These are phyloP conservation scores for Pseudomyrmex dendroicus DNA, from an alignment of 1,140 invertebrate species.

Conservation along the genomic window DNA sequence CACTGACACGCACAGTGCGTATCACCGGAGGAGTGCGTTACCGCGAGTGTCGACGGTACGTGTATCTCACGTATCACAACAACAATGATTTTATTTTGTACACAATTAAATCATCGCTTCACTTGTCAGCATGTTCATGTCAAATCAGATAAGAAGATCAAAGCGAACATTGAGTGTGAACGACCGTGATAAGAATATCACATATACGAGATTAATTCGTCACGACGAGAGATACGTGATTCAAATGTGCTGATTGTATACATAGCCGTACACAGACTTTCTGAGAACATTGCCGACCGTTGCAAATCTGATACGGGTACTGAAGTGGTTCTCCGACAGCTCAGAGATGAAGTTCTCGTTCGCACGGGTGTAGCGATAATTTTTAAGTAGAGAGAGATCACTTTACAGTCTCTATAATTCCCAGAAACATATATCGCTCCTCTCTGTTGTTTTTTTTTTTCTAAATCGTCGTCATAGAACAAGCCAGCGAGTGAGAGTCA, in stretches of 20 bases:
- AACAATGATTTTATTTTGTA: neutral
- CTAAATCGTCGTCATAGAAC: neutral
- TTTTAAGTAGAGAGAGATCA: neutral
- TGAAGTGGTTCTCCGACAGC: neutral
- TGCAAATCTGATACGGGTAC: neutral
- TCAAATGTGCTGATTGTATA: slow-evolving; percentile 21
- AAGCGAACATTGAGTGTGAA: slow-evolving; percentile 6
- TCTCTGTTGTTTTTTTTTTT: neutral
- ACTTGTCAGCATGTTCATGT: neutral
- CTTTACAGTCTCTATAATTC: slow-evolving; percentile 5
- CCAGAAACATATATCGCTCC: neutral
- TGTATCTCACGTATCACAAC: too few species aligned
- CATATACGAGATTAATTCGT: neutral
- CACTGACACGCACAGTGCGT: neutral
- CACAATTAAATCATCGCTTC: neutral
- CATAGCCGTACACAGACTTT: slow-evolving; percentile 3
- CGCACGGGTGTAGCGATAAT: neutral
- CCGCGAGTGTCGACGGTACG: neutral
- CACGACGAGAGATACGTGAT: neutral
- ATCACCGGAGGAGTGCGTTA: too few species aligned
- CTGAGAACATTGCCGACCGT: slow-evolving; percentile 1
- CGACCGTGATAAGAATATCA: neutral
- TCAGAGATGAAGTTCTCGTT: neutral
- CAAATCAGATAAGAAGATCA: slow-evolving; percentile 18
- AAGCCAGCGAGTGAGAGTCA: neutral